Evolutionary conservation across 2,888 invertebrate genomes (phyloP).

Genomic region (Chrysolina americana): DNA sequence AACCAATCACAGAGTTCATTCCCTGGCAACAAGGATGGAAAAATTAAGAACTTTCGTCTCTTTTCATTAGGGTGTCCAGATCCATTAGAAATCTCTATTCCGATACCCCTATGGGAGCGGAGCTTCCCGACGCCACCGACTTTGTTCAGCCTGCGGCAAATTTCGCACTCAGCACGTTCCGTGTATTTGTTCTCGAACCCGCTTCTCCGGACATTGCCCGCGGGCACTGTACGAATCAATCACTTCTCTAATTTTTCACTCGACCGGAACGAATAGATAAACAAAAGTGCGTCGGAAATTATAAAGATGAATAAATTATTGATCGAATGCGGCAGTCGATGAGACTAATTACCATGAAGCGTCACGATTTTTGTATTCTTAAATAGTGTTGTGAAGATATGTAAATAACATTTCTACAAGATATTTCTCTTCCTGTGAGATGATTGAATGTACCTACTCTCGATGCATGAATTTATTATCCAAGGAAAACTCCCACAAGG

Average conservation of each 20-base stretch:
- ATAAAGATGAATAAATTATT: slow-evolving; percentile 15
- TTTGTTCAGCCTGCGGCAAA: slow-evolving; percentile 8
- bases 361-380: background rate
- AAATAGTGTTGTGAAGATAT: background rate
- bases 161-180: slow-evolving; percentile 21
- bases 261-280: slow-evolving; percentile 14
- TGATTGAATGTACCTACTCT: too few species aligned
- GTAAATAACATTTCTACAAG: background rate
- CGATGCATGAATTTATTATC: too few species aligned
- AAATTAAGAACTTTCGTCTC: too few species aligned
- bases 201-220: slow-evolving; percentile 5
- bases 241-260: slow-evolving; percentile 5
- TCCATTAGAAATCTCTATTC: too few species aligned
- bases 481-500: too few species aligned
- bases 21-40: too few species aligned
- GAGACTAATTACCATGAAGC: background rate
- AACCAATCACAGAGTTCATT: too few species aligned
- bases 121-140: background rate
- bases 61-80: too few species aligned
- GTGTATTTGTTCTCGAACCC: slow-evolving; percentile 14
- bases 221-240: slow-evolving; percentile 18
- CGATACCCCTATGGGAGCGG: background rate
- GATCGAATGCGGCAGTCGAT: background rate
- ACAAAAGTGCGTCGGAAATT: slow-evolving; percentile 6
- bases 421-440: background rate